phyloP scores from a whole-genome alignment of 2,888 invertebrate genomes.

The Pimpla rufipes region DNA sequence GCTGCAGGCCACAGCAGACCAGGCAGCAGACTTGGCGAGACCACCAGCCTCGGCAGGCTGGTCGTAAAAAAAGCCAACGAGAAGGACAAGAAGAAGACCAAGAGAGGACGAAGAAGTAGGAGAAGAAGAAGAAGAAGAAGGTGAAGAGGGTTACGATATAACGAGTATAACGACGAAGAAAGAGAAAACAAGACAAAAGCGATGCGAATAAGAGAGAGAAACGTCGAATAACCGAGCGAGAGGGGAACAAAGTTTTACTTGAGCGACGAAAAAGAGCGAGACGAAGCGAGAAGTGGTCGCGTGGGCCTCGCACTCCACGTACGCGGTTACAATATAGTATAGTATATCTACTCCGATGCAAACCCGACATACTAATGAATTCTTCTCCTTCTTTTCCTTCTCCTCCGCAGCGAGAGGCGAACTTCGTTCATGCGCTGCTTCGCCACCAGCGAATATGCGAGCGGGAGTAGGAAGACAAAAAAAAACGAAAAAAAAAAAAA shows the following conservation, averaged over 20 bases:
- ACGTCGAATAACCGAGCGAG: conserved; percentile 15
- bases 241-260: background rate
- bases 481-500: background rate
- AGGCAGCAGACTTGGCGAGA: conserved; percentile 13
- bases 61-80: conserved; percentile 2
- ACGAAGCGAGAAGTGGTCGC: conserved; percentile 74
- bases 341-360: conserved; percentile 47
- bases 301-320: conserved; percentile 74
- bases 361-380: conserved; percentile 77
- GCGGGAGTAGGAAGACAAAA: conserved; percentile 8
- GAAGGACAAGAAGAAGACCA: background rate
- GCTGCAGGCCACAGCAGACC: conserved; percentile 25
- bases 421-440: conserved; percentile 37
- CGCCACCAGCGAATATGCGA: conserved; percentile 24
- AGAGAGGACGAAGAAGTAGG: conserved; percentile 34
- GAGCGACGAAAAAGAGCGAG: conserved; percentile 37
- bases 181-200: conserved; percentile 29
- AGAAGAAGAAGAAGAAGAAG: conserved; percentile 30
- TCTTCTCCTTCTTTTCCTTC: conserved; percentile 57
- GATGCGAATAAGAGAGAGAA: conserved; percentile 28
- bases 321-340: conserved; percentile 53
- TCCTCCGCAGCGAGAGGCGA: conserved; percentile 5
- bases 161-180: conserved; percentile 36
- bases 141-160: conserved; percentile 35
- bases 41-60: conserved; percentile 40